Percentiles rank a stretch among this genome's conserved stretches.
phyloP scores from a whole-genome alignment of 2,888 invertebrate genomes.

The Watsonalla cultraria region DNA sequence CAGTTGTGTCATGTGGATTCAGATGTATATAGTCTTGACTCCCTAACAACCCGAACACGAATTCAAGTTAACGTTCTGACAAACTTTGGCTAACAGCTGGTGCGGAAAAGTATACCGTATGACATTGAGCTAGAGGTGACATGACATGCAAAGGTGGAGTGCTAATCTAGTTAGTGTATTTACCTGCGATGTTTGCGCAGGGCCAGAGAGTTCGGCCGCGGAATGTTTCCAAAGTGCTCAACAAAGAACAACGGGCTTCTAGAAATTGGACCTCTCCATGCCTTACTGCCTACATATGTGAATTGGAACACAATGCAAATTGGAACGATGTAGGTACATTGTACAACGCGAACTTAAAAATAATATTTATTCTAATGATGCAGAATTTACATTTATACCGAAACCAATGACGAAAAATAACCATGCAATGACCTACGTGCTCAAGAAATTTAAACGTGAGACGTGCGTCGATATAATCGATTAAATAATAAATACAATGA shows the following conservation, averaged over 20 bases:
- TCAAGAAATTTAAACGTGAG: too few relatives aligned
- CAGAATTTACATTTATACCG: too few relatives aligned
- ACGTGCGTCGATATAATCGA: too few relatives aligned
- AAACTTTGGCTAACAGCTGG: constrained; percentile 15
- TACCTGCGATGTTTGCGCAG: constrained; percentile 46
- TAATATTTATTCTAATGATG: too few relatives aligned
- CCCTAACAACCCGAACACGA: constrained; percentile 55
- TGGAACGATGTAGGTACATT: too few relatives aligned
- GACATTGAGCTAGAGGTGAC: constrained; percentile 11
- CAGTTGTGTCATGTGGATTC: constrained; percentile 12
- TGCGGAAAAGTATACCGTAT: constrained; percentile 20
- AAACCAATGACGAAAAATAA: too few relatives aligned
- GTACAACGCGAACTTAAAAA: too few relatives aligned
- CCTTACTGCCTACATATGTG: too few relatives aligned
- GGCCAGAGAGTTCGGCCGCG: constrained; percentile 33
- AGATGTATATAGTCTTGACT: constrained; percentile 32
- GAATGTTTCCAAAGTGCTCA: constrained; percentile 34
- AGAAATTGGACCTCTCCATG: constrained; percentile 5
- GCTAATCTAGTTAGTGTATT: constrained; percentile 29
- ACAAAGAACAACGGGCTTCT: constrained; percentile 32
- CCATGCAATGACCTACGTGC: too few relatives aligned
- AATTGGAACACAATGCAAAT: too few relatives aligned
- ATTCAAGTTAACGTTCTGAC: constrained; percentile 43
- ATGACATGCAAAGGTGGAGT: neutral
- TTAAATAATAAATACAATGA: too few relatives aligned